Conservation (phyloP, 2,888 invertebrate species). For the Amiota communis region DNA sequence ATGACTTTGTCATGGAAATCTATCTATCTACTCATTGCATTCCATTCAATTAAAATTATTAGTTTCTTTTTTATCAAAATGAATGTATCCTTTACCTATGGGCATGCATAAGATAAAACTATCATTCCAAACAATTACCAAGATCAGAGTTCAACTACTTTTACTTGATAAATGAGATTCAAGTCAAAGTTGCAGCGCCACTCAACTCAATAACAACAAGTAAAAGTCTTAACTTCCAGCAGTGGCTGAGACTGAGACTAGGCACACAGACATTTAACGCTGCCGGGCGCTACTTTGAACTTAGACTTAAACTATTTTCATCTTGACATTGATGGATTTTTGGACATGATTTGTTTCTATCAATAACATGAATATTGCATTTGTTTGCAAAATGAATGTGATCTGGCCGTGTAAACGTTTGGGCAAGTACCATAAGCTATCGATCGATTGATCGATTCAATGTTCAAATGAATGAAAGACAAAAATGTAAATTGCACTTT, state of each 20-base stretch:
- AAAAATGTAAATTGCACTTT: slow-evolving; percentile 22
- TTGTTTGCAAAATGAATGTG: not conserved
- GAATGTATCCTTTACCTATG: not conserved
- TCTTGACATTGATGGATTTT: slow-evolving; percentile 12
- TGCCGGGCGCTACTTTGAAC: not conserved
- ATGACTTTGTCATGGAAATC: not conserved
- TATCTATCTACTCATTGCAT: too few relatives aligned
- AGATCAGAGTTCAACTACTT: not conserved
- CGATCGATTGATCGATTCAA: not conserved
- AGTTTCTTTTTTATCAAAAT: not conserved
- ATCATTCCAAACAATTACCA: not conserved
- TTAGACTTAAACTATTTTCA: not conserved
- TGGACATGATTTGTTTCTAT: not conserved
- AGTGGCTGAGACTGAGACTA: not conserved
- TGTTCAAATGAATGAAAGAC: not conserved
- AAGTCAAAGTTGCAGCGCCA: slow-evolving; percentile 7
- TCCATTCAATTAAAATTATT: not conserved
- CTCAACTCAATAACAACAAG: not conserved
- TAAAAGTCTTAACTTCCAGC: slow-evolving; percentile 8
- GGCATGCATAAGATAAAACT: too few relatives aligned
- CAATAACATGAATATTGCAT: slow-evolving; percentile 22
- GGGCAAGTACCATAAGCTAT: not conserved
- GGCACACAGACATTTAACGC: not conserved
- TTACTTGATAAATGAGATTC: not conserved
- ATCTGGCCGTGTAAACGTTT: not conserved